Conservation (phyloP, 2,113 vertebrate genomes). For the Cepphus grylle region DNA sequence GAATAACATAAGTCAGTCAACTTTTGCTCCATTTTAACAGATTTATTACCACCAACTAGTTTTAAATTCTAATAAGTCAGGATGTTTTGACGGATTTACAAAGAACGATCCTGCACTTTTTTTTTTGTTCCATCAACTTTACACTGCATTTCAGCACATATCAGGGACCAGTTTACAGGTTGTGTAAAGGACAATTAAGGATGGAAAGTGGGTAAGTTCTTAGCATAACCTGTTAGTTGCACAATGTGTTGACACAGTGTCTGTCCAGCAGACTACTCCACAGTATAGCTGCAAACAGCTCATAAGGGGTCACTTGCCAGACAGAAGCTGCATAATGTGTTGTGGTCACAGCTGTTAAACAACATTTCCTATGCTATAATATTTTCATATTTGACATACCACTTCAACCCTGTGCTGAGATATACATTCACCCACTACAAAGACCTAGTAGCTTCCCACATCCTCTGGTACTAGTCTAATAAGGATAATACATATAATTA, state of each 20-base stretch:
- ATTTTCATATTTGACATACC: background rate
- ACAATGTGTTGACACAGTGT: background rate
- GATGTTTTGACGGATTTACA: background rate
- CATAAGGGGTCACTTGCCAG: background rate
- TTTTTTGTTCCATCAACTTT: background rate
- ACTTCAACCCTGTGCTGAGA: background rate
- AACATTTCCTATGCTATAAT: background rate
- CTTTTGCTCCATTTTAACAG: background rate
- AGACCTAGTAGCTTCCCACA: background rate
- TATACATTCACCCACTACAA: background rate
- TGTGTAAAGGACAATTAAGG: background rate
- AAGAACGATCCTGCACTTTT: background rate
- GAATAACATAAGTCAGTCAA: background rate
- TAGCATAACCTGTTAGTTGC: background rate
- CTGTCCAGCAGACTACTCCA: background rate
- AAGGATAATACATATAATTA: background rate
- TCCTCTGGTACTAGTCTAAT: background rate
- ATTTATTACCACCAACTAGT: background rate
- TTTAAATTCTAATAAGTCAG: background rate
- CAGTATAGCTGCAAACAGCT: background rate
- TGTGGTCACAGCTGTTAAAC: background rate
- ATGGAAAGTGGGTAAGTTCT: background rate
- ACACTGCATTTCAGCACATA: background rate
- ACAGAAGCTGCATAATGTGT: background rate
- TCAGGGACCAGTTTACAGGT: background rate